These are phyloP conservation scores for Eonycteris spelaea DNA, from an alignment of 2,113 vertebrate species.

Conservation along the genomic window DNA sequence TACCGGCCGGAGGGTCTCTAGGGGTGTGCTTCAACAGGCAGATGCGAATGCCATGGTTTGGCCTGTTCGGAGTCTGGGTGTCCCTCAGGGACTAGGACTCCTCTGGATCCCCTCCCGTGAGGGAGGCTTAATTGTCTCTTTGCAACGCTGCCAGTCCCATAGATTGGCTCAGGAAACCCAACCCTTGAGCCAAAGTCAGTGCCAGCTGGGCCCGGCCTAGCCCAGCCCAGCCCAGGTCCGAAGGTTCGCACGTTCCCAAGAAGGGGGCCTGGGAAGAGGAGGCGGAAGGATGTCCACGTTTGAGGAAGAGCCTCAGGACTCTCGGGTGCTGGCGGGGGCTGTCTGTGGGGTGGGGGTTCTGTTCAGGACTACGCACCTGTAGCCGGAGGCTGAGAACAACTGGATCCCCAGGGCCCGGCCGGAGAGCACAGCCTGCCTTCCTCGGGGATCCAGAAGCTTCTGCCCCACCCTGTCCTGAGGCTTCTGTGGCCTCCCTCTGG, in stretches of 20 bases:
- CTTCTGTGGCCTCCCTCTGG: not conserved
- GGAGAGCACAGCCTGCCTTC: not conserved
- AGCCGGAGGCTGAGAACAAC: not conserved
- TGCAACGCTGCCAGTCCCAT: constrained; percentile 38
- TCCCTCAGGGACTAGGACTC: not conserved
- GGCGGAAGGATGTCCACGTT: not conserved
- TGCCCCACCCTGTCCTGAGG: not conserved
- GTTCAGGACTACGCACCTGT: too few relatives aligned
- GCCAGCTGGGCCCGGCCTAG: constrained; percentile 55
- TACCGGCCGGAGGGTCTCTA: too few relatives aligned
- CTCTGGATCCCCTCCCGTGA: not conserved
- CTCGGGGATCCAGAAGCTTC: rapidly evolving
- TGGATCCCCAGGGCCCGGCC: rapidly evolving
- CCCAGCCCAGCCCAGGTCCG: constrained; percentile 68
- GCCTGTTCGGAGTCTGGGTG: not conserved
- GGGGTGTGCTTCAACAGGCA: not conserved
- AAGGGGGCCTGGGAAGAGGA: constrained; percentile 38
- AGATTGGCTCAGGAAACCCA: constrained; percentile 59
- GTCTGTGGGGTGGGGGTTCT: rapidly evolving
- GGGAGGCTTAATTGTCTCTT: constrained; percentile 34
- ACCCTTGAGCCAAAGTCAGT: constrained; percentile 67
- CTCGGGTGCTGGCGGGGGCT: not conserved
- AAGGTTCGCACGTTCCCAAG: constrained; percentile 63
- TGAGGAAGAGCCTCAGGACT: not conserved
- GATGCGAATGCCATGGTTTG: not conserved